These are phyloP conservation scores for Calephelis virginiensis DNA, from an alignment of 1,140 invertebrate species.

Conservation along the genomic window DNA sequence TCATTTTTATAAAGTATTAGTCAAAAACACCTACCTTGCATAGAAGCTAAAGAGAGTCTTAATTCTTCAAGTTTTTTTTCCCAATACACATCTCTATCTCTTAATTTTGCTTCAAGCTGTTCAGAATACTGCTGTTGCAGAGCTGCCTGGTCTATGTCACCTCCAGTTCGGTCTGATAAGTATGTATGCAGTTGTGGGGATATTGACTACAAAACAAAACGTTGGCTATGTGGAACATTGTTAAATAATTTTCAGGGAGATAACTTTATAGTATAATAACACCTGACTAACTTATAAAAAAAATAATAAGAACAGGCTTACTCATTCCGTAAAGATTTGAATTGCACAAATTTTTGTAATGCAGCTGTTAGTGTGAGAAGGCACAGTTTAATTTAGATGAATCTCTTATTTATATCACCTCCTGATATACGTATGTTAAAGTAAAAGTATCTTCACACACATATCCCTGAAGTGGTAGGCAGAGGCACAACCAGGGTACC, in stretches of 20 bases:
- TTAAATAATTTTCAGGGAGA: not conserved
- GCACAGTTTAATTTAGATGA: too few species aligned
- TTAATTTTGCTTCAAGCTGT: conserved; percentile 60
- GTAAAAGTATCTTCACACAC: too few species aligned
- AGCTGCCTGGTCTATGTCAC: conserved; percentile 54
- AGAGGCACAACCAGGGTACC: too few species aligned
- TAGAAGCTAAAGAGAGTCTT: conserved; percentile 55
- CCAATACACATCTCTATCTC: conserved; percentile 62
- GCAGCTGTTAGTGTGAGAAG: too few species aligned
- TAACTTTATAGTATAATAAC: too few species aligned
- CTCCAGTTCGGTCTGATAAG: conserved; percentile 62
- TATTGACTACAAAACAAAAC: conserved; percentile 54
- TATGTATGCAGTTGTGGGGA: conserved; percentile 69
- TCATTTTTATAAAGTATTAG: not conserved
- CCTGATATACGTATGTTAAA: too few species aligned
- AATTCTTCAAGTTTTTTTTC: conserved; percentile 67
- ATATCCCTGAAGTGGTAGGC: too few species aligned
- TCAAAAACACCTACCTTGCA: conserved; percentile 50
- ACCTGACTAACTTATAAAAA: too few species aligned
- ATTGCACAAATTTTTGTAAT: too few species aligned
- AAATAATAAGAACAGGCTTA: too few species aligned
- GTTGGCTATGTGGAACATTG: not conserved
- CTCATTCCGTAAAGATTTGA: too few species aligned
- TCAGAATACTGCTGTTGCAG: conserved; percentile 61
- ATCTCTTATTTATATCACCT: too few species aligned